Base-by-base conservation (phyloP, 2,113 vertebrate genomes). In the Proterorhinus semilunaris region DNA sequence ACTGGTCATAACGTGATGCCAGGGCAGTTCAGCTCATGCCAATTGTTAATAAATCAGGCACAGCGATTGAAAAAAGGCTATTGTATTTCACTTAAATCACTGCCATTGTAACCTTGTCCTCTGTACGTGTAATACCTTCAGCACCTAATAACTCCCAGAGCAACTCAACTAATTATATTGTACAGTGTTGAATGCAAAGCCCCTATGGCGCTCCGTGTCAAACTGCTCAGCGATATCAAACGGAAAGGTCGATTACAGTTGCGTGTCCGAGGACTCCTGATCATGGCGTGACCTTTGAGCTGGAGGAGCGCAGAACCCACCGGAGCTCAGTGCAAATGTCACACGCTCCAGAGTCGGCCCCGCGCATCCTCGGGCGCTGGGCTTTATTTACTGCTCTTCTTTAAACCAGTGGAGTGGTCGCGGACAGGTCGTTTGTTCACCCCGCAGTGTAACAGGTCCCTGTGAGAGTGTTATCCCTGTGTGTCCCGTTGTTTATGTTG, bases 201-300 rank as follows among this genome's bases (percentile, higher is more conserved):
- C 65, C 74, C 67, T 49, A 74, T 50, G 71, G 74, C 58, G 75
- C 71, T 65, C 64, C 79, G 65, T 81, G 84, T 76, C 82, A 83
- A 58, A 79, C 72, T 48, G 49, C 64, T 64, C 11, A 64, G 66
- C 42, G 4, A 71, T 65, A 86, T 90, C 77, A 87, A 80, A 83
- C 69, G 54, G 71, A 88, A 88, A 89, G 89, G 87, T 91, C 83
- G 74, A 75, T 86, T 87, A 87, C 72, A 86, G 80, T 75, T 68
- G 68, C 54, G 61, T 89, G 87, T 81, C 81, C 75, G 82, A 87
- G 83, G 81, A 86, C 74, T 77, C 71, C 83, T 83, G 78, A 83
- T 88, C 81, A 86, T 71, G 74, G 76, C 42, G 7, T 87, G 89
- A 88, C 90, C 90, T 91, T 90, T 91, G 16, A 49, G 73, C 73